These are phyloP conservation scores for Sceloporus tristichus DNA, from an alignment of 2,113 vertebrate species.

Conservation along the genomic window DNA sequence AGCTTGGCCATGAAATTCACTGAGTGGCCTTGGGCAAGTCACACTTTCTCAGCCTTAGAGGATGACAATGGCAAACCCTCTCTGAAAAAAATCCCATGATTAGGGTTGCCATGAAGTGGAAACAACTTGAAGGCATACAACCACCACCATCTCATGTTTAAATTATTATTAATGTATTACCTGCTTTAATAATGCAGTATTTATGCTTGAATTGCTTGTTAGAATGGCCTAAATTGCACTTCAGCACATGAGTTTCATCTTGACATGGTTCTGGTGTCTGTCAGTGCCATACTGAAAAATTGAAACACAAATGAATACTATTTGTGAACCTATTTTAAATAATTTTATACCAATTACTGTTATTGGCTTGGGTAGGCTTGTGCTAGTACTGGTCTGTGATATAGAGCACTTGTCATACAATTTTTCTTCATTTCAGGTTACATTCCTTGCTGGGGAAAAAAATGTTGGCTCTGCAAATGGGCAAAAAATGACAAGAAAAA, in stretches of 20 bases:
- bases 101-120: no score
- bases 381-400: not conserved
- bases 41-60: no score
- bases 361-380: not conserved
- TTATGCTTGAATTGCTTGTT: no score
- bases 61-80: no score
- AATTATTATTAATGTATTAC: no score
- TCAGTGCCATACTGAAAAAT: not conserved
- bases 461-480: slow-evolving; percentile 25
- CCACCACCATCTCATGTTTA: no score
- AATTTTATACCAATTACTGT: slow-evolving; percentile 11
- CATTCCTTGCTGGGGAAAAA: slow-evolving; percentile 9
- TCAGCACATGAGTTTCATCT: slow-evolving; percentile 19
- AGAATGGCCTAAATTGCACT: slow-evolving; percentile 14
- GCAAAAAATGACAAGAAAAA: slow-evolving; percentile 19
- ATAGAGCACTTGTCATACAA: slow-evolving; percentile 42
- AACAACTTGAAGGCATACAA: no score
- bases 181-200: not conserved
- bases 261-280: not conserved
- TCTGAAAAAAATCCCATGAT: no score
- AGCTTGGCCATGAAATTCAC: no score
- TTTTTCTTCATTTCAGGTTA: slow-evolving; percentile 36
- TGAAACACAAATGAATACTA: slow-evolving; percentile 17
- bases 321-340: slow-evolving; percentile 19
- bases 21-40: no score